These are phyloP conservation scores for Siphlonurus alternatus DNA, from an alignment of 2,888 invertebrate genomes.

Conservation along the genomic window DNA sequence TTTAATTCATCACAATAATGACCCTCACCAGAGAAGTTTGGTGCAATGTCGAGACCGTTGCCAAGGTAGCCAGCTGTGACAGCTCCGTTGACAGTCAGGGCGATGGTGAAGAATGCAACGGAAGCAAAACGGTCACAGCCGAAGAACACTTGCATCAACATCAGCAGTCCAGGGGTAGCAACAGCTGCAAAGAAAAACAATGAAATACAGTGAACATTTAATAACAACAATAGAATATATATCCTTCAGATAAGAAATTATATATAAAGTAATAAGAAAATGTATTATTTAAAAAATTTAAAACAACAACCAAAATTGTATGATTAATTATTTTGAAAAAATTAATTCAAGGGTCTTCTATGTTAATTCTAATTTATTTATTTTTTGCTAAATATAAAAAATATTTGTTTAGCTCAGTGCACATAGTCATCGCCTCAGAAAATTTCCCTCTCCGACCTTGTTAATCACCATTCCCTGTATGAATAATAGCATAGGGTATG, in stretches of 20 bases:
- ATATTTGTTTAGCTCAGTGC: too few relatives aligned
- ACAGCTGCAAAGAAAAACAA: constrained; percentile 37
- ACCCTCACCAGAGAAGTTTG: constrained; percentile 49
- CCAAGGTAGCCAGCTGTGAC: constrained; percentile 74
- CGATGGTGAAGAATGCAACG: constrained; percentile 58
- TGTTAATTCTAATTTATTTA: too few relatives aligned
- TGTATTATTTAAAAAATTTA: too few relatives aligned
- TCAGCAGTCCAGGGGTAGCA: constrained; percentile 46
- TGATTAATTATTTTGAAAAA: too few relatives aligned
- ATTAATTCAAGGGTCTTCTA: too few relatives aligned
- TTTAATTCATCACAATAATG: neutral
- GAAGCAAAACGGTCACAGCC: constrained; percentile 54
- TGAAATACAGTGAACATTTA: constrained; percentile 8
- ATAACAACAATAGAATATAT: neutral
- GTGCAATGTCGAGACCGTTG: constrained; percentile 74
- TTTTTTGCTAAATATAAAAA: too few relatives aligned
- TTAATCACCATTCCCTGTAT: too few relatives aligned
- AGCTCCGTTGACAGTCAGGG: constrained; percentile 68
- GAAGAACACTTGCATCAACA: constrained; percentile 54
- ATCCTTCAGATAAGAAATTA: neutral
- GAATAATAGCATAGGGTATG: too few relatives aligned
- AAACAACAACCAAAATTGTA: too few relatives aligned
- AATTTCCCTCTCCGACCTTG: too few relatives aligned
- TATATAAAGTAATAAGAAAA: neutral
- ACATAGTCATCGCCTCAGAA: too few relatives aligned